Base-by-base conservation (phyloP, 2,797 vertebrate species). In the Poecilia picta region DNA sequence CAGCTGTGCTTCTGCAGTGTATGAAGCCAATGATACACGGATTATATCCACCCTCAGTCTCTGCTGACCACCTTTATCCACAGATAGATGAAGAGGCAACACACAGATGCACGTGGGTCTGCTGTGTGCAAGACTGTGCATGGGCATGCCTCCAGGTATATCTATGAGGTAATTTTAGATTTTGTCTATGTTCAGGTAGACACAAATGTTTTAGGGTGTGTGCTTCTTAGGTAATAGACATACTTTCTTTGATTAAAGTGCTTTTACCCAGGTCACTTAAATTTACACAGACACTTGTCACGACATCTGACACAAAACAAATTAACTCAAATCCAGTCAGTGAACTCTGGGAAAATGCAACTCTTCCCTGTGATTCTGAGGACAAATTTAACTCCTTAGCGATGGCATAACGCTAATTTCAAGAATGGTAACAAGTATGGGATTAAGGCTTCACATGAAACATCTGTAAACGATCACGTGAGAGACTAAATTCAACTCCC, bases 21-120 rank as follows among this genome's bases (percentile, higher is more conserved):
- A 93, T 95, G 93, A 95, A 95, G 90, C 89, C 88, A 93, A 87
- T 92, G 89, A 92, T 93, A 94, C 86, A 91, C 88, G 81, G 91
- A 94, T 94, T 94, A 92, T 89, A 92, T 90, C 89, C 89, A 89
- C 88, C 87, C 86, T 89, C 88, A 81, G 85, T 85, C 83, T 87
- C 80, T 72, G 75, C 86, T 86, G 82, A 80, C 86, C 51, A 33
- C 86, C 85, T 90, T 91, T 90, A 92, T 91, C 90, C 87, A 91
- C 78, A 87, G 83, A 88, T 85, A 89, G 91, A 94, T 91, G 93
- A 88, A 93, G 82, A 89, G 86, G 86, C 86, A 78, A 80, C n/a
- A 47, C n/a, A 71, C 66, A 81, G 31, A 73, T 39, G 73, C 46
- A 72, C 74, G 74, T 81, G 72, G 72, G 72, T 47, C 64, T 76